Base-by-base conservation (phyloP, 2,888 invertebrate species). In the Formica aserva region DNA sequence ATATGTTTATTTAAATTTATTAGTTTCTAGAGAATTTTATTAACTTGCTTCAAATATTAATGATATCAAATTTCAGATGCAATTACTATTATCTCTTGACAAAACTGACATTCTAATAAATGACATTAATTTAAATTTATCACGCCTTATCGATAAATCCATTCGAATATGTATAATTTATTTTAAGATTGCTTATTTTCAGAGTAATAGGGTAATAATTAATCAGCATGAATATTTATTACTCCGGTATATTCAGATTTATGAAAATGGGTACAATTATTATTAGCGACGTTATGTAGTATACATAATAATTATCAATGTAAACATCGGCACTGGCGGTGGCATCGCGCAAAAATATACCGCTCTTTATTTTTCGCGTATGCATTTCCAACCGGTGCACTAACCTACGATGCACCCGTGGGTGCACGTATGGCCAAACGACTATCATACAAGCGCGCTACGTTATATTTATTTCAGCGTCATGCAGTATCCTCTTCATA, bases 381-480 rank as follows among this genome's bases (percentile, higher is more conserved):
- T n/a, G 55, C 15, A 66, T 86, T 88, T 88, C 89, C 86, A 92
- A 91, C 92, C 90, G 91, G 91, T 92, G 91, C 91, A 92, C 91
- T 92, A 92, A 92, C 90, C 89, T 87, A 84, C 72, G 85, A 77
- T 82, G 88, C 83, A 66, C 32, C 67, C 85, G 86, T 77, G 75
- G 76, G 88, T 89, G 89, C 88, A 90, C 88, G 86, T 88, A 88
- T 88, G 76, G 86, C 88, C 89, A 91, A 88, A 90, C 92, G 88
- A 86, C 90, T 87, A 90, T 92, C 92, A 91, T 91, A 89, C 90
- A 87, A 86, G 83, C 15, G 52, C 26, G 18, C 22, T 75, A 48
- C 35, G 15, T 22, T 22, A 65, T 66, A 77, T 66, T 77, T 77
- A 77, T 77, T 66, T 77, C 38, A 76, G 38, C 63, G 18, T 52